phyloP scores from a whole-genome alignment of 2,113 vertebrate species.

The Gasterosteus nipponicus region DNA sequence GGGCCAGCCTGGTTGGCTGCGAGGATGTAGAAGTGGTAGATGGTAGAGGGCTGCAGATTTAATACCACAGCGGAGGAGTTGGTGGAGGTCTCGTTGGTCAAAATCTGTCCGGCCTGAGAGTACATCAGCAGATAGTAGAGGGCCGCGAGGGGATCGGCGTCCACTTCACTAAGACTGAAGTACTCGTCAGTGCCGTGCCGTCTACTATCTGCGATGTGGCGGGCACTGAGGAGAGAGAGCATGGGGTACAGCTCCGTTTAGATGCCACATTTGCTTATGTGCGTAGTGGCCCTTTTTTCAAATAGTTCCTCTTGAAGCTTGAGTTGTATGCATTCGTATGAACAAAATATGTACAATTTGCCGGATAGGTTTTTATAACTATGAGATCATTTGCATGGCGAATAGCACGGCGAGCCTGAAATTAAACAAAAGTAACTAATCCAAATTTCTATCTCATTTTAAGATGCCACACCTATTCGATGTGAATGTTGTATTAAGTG shows the following conservation, averaged over 20 bases:
- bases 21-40: slow-evolving; percentile 75
- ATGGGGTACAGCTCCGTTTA: background rate
- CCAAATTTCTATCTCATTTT: background rate
- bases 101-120: slow-evolving; percentile 2
- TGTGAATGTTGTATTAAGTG: background rate
- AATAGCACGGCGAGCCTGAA: background rate
- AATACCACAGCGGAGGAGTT: slow-evolving; percentile 32
- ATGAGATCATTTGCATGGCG: background rate
- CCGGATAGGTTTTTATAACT: background rate
- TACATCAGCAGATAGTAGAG: slow-evolving; percentile 68
- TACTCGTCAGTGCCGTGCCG: slow-evolving; percentile 65
- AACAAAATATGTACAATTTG: background rate
- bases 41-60: slow-evolving; percentile 66
- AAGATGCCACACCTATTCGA: background rate
- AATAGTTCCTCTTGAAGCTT: background rate
- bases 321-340: background rate
- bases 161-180: slow-evolving; percentile 73
- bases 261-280: background rate
- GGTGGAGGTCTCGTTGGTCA: slow-evolving; percentile 55
- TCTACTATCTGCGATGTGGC: slow-evolving; percentile 69
- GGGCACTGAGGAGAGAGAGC: slow-evolving; percentile 64
- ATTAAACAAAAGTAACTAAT: background rate
- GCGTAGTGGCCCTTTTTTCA: background rate
- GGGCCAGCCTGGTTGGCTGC: slow-evolving; percentile 74
- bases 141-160: slow-evolving; percentile 51